These are phyloP conservation scores for Anableps anableps DNA, from an alignment of 2,797 vertebrate species.

Conservation along the genomic window DNA sequence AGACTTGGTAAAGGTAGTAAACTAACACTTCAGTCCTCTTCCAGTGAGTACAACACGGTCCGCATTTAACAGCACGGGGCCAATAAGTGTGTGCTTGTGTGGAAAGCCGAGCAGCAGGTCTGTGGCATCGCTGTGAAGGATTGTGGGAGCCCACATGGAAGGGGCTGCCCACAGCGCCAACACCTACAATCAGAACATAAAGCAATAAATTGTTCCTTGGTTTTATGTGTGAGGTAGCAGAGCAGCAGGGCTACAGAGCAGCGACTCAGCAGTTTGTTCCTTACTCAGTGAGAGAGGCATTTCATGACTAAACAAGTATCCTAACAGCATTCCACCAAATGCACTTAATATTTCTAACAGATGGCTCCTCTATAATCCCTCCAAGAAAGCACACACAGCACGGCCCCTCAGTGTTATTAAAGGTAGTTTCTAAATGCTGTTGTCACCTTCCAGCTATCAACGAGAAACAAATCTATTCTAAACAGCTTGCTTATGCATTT, in stretches of 20 bases:
- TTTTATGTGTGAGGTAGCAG: slow-evolving; percentile 15
- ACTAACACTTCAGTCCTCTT: neutral
- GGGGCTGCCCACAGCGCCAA: slow-evolving; percentile 8
- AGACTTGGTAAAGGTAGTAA: neutral
- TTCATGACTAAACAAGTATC: neutral
- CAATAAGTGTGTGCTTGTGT: neutral
- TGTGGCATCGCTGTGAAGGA: slow-evolving; percentile 16
- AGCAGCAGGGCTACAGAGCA: slow-evolving; percentile 10
- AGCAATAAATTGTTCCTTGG: neutral
- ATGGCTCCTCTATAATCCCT: neutral
- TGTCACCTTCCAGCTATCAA: neutral
- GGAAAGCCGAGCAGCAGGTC: neutral
- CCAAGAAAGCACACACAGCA: neutral
- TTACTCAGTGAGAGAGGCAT: neutral
- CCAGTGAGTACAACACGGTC: neutral
- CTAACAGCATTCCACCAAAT: neutral
- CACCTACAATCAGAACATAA: neutral
- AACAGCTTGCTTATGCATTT: slow-evolving; percentile 11
- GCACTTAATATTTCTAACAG: neutral
- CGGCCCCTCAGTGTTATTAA: neutral
- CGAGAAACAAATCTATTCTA: neutral
- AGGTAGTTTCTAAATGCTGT: neutral
- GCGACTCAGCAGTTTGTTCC: neutral
- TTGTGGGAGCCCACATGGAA: slow-evolving; percentile 23
- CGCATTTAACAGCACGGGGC: neutral